A percentile compares a stretch with the other conserved stretches of the same genome.
Conservation (phyloP, 2,113 vertebrate species). For the Amazona guildingii region DNA sequence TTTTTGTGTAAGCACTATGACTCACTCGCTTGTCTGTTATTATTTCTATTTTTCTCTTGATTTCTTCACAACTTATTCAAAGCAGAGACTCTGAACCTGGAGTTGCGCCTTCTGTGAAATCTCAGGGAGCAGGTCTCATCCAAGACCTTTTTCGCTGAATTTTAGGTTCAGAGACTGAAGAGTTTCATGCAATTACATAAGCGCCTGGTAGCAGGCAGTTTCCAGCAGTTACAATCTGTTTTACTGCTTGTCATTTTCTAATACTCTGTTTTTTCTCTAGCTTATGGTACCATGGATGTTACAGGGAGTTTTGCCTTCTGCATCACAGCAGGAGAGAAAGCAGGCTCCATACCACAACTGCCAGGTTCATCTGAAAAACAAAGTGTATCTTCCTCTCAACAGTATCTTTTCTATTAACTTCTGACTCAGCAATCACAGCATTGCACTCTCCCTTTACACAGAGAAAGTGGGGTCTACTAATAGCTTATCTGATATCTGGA, state of each 20-base stretch:
- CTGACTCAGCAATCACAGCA: neutral
- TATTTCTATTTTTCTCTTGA: neutral
- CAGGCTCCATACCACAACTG: neutral
- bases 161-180: neutral
- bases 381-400: neutral
- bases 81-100: neutral
- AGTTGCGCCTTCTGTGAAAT: neutral
- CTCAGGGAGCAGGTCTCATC: neutral
- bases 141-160: neutral
- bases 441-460: neutral
- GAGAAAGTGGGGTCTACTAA: neutral
- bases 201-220: neutral
- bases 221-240: neutral
- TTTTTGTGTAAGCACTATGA: neutral
- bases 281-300: neutral
- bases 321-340: neutral
- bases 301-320: neutral
- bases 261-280: neutral
- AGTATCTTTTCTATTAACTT: neutral
- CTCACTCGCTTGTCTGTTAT: neutral
- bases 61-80: neutral
- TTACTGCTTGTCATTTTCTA: slow-evolving; percentile 12
- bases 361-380: neutral
- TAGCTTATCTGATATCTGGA: accelerated
- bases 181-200: neutral